A percentile compares a stretch with the other conserved stretches of the same genome.
These are phyloP conservation scores for Dusona sp. DNA, from an alignment of 2,888 invertebrate genomes.

Conservation along the genomic window DNA sequence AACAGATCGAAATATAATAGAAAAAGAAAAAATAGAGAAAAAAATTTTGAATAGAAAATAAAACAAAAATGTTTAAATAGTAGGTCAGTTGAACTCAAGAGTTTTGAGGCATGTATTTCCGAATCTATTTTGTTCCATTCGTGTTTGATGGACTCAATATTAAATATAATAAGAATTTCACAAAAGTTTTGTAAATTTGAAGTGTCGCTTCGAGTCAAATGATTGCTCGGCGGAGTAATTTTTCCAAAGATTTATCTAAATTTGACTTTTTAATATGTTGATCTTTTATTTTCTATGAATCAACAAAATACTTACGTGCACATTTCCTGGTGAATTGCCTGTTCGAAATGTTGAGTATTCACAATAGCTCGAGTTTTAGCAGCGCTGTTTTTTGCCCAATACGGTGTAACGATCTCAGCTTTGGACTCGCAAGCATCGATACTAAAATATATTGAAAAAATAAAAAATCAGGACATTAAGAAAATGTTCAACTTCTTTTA, in stretches of 20 bases:
- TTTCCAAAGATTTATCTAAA: neutral
- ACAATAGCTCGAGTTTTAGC: conserved; percentile 96
- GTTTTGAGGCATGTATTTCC: too few species aligned
- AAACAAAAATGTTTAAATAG: too few species aligned
- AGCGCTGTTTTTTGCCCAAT: conserved; percentile 97
- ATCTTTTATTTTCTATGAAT: neutral
- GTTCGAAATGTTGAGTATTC: conserved; percentile 97
- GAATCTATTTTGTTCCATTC: too few species aligned
- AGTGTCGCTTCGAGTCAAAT: too few species aligned
- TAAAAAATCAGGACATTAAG: neutral
- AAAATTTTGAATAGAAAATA: neutral
- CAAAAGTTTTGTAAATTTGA: too few species aligned
- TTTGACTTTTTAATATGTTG: neutral
- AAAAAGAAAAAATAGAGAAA: neutral
- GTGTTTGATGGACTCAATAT: too few species aligned
- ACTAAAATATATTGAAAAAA: conserved; percentile 84
- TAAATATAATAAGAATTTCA: too few species aligned
- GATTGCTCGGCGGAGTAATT: neutral
- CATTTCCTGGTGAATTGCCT: conserved; percentile 97
- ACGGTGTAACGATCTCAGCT: conserved; percentile 96
- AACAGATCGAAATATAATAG: too few species aligned
- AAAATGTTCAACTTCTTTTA: conserved; percentile 3
- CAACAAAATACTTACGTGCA: conserved; percentile 90
- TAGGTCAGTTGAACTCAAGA: too few species aligned
- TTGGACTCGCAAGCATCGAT: conserved; percentile 96